Conservation (phyloP, 1,140 invertebrate species). For the Rhagoletis pomonella region DNA sequence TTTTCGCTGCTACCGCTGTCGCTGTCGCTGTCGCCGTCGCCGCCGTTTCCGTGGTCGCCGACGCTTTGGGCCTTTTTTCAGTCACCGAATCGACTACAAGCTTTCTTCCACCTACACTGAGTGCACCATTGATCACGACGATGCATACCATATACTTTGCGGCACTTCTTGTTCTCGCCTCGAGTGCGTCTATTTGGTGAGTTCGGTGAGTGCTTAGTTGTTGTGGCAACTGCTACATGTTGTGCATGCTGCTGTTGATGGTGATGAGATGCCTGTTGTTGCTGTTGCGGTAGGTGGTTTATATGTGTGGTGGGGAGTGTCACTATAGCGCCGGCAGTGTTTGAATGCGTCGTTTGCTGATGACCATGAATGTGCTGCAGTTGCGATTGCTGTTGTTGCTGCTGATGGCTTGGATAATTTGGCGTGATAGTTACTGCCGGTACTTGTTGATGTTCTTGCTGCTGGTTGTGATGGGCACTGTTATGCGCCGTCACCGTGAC, state of each 20-base stretch:
- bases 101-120: slow-evolving; percentile 99
- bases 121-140: slow-evolving; percentile 97
- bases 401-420: slow-evolving; percentile 64
- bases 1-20: slow-evolving; percentile 59
- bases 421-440: slow-evolving; percentile 70
- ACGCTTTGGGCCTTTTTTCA: slow-evolving; percentile 76
- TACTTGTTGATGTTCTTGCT: slow-evolving; percentile 61
- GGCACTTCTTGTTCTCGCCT: slow-evolving; percentile 95
- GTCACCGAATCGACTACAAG: slow-evolving; percentile 94
- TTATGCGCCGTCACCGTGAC: slow-evolving; percentile 70
- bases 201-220: slow-evolving; percentile 75
- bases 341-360: slow-evolving; percentile 49
- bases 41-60: slow-evolving; percentile 64
- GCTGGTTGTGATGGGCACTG: slow-evolving; percentile 59
- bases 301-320: neutral
- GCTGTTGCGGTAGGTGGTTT: slow-evolving; percentile 11
- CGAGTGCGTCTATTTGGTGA: slow-evolving; percentile 86
- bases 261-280: slow-evolving; percentile 55
- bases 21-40: slow-evolving; percentile 55
- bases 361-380: slow-evolving; percentile 61
- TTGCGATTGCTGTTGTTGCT: slow-evolving; percentile 58
- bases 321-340: neutral
- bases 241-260: slow-evolving; percentile 60
- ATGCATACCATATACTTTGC: slow-evolving; percentile 98
- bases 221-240: slow-evolving; percentile 62